Percentiles rank a stretch among this genome's conserved stretches.
Conservation (phyloP, 2,888 invertebrate species). For the Drosophila eohydei region DNA sequence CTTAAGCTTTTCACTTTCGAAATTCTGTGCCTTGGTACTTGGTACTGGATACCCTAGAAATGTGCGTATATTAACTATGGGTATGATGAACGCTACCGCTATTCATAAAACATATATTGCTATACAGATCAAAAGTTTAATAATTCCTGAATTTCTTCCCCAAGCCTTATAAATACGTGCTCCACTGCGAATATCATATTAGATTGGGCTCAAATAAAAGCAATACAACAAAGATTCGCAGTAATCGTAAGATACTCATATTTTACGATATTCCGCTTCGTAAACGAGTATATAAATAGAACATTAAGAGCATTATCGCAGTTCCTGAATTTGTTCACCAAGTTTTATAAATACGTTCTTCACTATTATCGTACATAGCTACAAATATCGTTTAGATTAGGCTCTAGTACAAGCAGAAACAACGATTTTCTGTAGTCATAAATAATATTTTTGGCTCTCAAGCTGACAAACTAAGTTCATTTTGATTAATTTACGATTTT, state of each 20-base stretch:
- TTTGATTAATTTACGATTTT: not conserved
- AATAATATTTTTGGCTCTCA: not conserved
- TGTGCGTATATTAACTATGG: constrained; percentile 16
- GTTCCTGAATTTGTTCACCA: too few relatives aligned
- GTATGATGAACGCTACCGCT: not conserved
- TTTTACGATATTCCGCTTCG: too few relatives aligned
- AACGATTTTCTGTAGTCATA: not conserved
- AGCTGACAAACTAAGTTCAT: too few relatives aligned
- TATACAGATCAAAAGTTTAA: too few relatives aligned
- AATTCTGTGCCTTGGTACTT: constrained; percentile 14
- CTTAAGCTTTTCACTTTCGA: constrained; percentile 62
- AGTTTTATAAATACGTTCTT: too few relatives aligned
- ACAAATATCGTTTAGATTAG: not conserved
- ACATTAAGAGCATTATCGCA: too few relatives aligned
- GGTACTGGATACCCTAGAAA: not conserved
- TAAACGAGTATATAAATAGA: too few relatives aligned
- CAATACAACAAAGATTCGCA: too few relatives aligned
- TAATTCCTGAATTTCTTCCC: too few relatives aligned
- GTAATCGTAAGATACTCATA: too few relatives aligned
- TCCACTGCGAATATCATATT: not conserved
- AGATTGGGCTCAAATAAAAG: not conserved
- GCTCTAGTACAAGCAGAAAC: not conserved
- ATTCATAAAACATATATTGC: too few relatives aligned
- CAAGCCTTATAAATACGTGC: too few relatives aligned
- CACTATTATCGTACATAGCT: not conserved